Conservation (phyloP, 2,888 invertebrate genomes). For the Caenorhabditis virilis region DNA sequence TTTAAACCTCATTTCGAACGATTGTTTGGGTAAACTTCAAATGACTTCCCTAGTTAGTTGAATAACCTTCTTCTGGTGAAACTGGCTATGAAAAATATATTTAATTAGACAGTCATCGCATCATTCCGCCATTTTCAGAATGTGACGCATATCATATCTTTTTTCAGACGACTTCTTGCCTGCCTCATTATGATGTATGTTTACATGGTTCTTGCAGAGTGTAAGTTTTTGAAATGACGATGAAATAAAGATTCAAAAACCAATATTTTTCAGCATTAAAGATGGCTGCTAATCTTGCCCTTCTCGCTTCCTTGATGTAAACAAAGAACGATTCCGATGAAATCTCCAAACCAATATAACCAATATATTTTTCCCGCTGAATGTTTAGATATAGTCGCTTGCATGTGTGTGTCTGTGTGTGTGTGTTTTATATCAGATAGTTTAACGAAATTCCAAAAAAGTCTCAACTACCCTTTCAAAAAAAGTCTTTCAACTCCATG, state of each 20-base stretch:
- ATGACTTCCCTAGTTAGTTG: too few relatives aligned
- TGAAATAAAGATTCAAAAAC: not conserved
- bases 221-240: conserved; percentile 6
- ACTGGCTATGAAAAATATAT: too few relatives aligned
- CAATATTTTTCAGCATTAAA: not conserved
- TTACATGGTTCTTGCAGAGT: conserved; percentile 14
- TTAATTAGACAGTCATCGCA: too few relatives aligned
- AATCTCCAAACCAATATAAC: conserved; percentile 6
- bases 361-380: not conserved
- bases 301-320: not conserved
- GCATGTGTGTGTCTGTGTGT: not conserved
- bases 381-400: conserved; percentile 6
- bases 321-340: not conserved
- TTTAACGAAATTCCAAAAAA: not conserved
- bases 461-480: not conserved
- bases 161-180: conserved; percentile 19
- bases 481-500: conserved; percentile 1
- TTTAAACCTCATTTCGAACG: too few relatives aligned
- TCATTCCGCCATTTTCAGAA: too few relatives aligned
- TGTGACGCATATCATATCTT: too few relatives aligned
- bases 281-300: not conserved
- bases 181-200: conserved; percentile 21
- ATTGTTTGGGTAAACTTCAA: too few relatives aligned
- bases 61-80: too few relatives aligned
- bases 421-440: not conserved